Conservation (phyloP, 2,113 vertebrate species). For the Sinocyclocheilus maitianheensis region DNA sequence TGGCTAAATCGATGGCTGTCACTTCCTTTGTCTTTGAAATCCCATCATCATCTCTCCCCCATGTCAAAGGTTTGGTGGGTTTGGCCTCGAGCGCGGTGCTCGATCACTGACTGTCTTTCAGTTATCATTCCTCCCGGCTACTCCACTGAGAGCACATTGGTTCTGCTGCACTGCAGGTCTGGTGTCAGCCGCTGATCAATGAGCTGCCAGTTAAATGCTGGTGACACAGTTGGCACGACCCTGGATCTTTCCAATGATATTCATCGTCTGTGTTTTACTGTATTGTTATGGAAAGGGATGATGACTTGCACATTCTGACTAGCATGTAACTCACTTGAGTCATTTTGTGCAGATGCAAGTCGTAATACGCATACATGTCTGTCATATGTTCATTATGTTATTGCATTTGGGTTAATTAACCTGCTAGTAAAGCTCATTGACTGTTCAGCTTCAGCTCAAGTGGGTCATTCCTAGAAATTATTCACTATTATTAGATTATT, state of each 20-base stretch:
- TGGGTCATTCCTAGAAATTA: background rate
- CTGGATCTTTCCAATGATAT: background rate
- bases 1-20: conserved; percentile 40
- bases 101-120: conserved; percentile 48
- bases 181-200: conserved; percentile 40
- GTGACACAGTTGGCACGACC: background rate
- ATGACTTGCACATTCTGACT: background rate
- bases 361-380: no score
- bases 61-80: conserved; percentile 22
- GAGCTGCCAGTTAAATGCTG: conserved; percentile 34
- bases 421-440: background rate
- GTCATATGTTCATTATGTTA: background rate
- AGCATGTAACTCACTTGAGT: background rate
- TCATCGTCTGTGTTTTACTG: background rate
- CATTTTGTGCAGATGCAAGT: background rate
- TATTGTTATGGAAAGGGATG: background rate
- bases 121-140: conserved; percentile 28
- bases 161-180: conserved; percentile 36
- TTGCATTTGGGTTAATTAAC: background rate
- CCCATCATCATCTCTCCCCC: background rate
- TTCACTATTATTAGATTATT: background rate
- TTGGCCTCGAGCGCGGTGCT: conserved; percentile 22
- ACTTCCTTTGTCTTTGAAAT: background rate
- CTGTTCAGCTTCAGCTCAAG: background rate
- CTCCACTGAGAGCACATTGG: conserved; percentile 37